A percentile compares a stretch with the other conserved stretches of the same genome.
Conservation (phyloP, 1,140 invertebrate species). For the Neuroterus valhalla region DNA sequence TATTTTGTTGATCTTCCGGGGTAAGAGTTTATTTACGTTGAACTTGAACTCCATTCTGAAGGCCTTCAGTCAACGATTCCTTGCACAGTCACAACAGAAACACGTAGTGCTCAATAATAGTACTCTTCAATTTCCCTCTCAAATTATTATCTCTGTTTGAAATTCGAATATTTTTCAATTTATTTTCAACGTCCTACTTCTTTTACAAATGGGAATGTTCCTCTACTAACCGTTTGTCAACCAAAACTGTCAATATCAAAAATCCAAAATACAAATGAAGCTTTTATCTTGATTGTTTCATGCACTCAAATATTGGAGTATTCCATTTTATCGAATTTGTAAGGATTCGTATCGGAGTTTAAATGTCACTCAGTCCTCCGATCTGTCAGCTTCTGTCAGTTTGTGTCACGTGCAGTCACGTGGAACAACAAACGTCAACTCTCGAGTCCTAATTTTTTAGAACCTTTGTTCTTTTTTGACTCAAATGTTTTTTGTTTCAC, state of each 20-base stretch:
- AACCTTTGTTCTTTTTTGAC: not conserved
- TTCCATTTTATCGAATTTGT: not conserved
- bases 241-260: too few relatives aligned
- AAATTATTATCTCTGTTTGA: not conserved
- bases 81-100: not conserved
- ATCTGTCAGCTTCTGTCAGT: not conserved
- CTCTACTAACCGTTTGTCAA: too few relatives aligned
- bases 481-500: not conserved
- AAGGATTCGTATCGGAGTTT: too few relatives aligned
- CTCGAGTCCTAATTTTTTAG: not conserved
- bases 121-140: not conserved
- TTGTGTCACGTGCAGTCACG: slow-evolving; percentile 16
- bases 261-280: too few relatives aligned
- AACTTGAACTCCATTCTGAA: slow-evolving; percentile 78
- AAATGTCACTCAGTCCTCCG: not conserved
- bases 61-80: slow-evolving; percentile 19
- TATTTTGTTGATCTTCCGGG: slow-evolving; percentile 78
- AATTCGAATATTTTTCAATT: too few relatives aligned
- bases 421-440: slow-evolving; percentile 4
- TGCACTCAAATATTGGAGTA: not conserved
- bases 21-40: slow-evolving; percentile 77
- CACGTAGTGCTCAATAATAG: not conserved
- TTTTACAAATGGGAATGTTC: too few relatives aligned
- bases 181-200: too few relatives aligned
- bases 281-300: too few relatives aligned